These are phyloP conservation scores for Ceratotherium simum DNA, from an alignment of 2,113 vertebrate genomes.

Conservation along the genomic window DNA sequence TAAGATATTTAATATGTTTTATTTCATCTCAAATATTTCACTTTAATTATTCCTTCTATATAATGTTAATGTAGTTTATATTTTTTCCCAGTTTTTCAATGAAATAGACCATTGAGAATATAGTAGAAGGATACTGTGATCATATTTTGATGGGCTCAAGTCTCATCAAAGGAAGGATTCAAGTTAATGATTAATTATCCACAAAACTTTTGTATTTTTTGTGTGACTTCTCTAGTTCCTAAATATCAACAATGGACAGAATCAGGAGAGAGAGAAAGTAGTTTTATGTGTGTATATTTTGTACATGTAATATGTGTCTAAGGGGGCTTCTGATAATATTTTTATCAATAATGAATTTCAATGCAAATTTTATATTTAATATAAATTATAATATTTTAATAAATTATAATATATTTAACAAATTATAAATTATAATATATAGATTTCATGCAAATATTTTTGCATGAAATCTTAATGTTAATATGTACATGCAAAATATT, in stretches of 20 bases:
- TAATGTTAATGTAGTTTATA: not conserved
- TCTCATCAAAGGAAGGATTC: not conserved
- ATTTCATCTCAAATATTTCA: conserved; percentile 46
- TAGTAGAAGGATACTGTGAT: not conserved
- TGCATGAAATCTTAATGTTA: not conserved
- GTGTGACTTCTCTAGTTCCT: not conserved
- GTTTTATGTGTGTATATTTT: not conserved
- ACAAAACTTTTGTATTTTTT: not conserved
- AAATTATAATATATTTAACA: no score
- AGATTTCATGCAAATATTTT: not conserved
- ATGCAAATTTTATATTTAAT: no score
- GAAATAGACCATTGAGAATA: not conserved
- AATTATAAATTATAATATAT: no score
- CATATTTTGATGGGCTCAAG: not conserved
- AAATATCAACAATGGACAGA: not conserved
- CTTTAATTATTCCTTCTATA: not conserved
- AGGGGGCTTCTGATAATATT: not conserved
- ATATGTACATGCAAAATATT: not conserved
- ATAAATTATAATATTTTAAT: no score
- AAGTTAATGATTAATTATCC: not conserved
- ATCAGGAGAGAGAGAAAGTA: not conserved
- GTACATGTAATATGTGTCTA: not conserved
- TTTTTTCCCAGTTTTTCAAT: not conserved
- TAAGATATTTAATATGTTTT: conserved; percentile 1
- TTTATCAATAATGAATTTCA: conserved; percentile 7